Percentiles rank a stretch among this genome's conserved stretches.
phyloP scores from a whole-genome alignment of 2,113 vertebrate genomes.

The Erythrolamprus reginae region DNA sequence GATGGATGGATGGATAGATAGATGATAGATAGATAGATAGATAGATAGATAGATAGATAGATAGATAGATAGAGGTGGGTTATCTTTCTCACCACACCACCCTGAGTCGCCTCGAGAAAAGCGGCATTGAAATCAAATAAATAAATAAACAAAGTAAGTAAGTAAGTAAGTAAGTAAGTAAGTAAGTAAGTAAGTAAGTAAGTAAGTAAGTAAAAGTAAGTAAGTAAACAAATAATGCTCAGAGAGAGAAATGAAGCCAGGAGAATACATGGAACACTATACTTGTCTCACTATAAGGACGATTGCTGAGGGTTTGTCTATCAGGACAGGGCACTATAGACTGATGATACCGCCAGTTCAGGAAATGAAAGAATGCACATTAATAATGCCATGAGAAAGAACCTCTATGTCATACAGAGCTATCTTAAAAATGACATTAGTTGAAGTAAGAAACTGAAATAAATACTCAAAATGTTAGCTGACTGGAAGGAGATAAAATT shows the following conservation, averaged over 20 bases:
- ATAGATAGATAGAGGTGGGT: no score
- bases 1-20: no score
- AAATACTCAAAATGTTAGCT: constrained; percentile 23
- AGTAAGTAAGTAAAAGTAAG: no score
- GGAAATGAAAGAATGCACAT: background rate
- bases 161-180: no score
- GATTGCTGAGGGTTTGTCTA: background rate
- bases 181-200: no score
- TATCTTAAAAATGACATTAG: constrained; percentile 23
- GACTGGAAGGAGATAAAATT: constrained; percentile 34
- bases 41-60: no score
- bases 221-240: no score
- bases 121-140: no score
- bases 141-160: no score
- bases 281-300: background rate
- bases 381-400: background rate
- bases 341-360: background rate
- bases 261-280: background rate
- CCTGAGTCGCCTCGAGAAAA: no score
- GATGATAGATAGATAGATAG: no score
- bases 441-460: constrained; percentile 42
- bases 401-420: constrained; percentile 17
- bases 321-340: background rate
- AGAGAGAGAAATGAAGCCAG: background rate
- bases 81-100: no score